Conservation (phyloP, 2,888 invertebrate species). For the Resseliella maxima region DNA sequence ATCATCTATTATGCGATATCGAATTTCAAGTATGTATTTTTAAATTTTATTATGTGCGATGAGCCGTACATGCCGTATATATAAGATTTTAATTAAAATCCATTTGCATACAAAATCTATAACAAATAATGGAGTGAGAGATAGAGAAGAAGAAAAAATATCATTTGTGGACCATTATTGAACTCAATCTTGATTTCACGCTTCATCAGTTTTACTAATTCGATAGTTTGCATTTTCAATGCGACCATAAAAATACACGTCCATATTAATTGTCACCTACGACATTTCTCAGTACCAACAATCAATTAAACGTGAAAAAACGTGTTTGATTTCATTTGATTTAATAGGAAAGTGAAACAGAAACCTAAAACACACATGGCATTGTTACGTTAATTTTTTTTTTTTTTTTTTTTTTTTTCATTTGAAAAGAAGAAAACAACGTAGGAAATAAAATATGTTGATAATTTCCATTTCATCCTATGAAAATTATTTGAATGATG, state of each 20-base stretch:
- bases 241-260: neutral
- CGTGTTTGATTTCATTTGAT: constrained; percentile 8
- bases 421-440: no score
- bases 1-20: neutral
- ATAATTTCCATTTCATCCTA: no score
- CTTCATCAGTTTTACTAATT: constrained; percentile 33
- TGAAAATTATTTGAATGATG: neutral
- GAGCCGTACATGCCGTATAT: neutral
- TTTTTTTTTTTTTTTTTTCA: neutral
- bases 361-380: neutral
- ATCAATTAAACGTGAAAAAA: neutral
- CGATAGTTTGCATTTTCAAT: neutral
- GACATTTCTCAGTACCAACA: neutral
- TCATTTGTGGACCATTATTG: neutral
- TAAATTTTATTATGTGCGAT: no score
- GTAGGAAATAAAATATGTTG: no score
- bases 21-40: neutral
- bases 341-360: neutral
- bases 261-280: constrained; percentile 21
- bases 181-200: neutral
- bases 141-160: neutral
- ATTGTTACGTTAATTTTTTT: neutral
- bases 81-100: neutral
- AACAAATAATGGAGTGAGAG: no score
- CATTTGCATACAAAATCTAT: neutral